Evolutionary conservation across 2,113 vertebrate species (phyloP).

Genomic region (Lonchura striata): DNA sequence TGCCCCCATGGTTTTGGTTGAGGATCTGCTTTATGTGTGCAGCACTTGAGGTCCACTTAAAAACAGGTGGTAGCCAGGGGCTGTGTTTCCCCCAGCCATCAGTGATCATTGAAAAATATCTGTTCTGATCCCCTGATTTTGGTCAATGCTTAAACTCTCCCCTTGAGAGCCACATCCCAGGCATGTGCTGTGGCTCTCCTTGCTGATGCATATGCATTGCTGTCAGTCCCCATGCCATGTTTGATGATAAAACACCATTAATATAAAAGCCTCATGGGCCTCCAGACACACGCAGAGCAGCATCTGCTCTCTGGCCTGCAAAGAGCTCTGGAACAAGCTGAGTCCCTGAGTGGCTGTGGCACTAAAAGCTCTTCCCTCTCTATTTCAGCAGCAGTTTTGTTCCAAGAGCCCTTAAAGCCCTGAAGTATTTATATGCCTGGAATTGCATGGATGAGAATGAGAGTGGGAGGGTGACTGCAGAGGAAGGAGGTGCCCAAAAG

Average conservation of each 20-base stretch:
- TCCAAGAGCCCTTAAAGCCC: neutral
- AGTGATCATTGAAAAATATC: neutral
- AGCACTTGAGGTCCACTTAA: neutral
- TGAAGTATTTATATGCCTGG: neutral
- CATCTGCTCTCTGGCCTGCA: neutral
- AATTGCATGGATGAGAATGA: neutral
- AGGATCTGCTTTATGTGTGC: neutral
- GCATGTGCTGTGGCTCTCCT: neutral
- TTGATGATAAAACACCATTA: neutral
- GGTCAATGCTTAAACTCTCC: neutral
- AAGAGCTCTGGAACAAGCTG: neutral
- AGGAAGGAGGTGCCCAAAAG: neutral
- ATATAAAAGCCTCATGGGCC: neutral
- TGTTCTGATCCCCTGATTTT: rapidly evolving
- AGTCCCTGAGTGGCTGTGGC: rapidly evolving
- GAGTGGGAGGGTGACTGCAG: neutral
- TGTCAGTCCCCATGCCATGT: neutral
- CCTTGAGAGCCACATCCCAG: neutral
- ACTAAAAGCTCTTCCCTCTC: neutral
- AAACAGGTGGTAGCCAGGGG: neutral
- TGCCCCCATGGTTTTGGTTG: rapidly evolving
- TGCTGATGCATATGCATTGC: neutral
- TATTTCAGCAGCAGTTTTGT: neutral
- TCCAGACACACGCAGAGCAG: neutral
- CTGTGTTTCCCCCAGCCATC: rapidly evolving